Base-by-base conservation (phyloP, 2,113 vertebrate species). In the Lasiurus borealis region DNA sequence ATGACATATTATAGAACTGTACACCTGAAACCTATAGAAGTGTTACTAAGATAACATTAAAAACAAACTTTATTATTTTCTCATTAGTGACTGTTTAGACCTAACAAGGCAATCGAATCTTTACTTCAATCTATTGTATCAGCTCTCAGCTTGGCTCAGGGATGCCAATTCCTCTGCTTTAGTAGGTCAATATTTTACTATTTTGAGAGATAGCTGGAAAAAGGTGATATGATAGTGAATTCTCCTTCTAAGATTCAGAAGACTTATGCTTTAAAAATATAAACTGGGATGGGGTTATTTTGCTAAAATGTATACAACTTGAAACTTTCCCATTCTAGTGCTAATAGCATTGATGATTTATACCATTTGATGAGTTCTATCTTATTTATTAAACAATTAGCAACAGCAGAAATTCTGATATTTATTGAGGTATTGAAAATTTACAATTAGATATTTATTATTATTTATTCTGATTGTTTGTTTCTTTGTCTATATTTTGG, bases 381-480 rank as follows among this genome's bases (percentile, higher is more conserved):
- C 46, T 95, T 94, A 87, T 92, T 97, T 91, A 96, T 86, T 95
- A 44, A 91, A 93, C 44, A 76, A 71, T 72, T 9, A 92, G 66
- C 44, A 93, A 16, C 46, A 40, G 34, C 23, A 3, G 52, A 29
- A 85, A 91, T 44, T 68, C 68, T 92, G 36, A 3, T 95, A 92
- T 96, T 96, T 96, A 96, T 59, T 84, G 36, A 94, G 36, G 80
- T 86, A 69, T 6, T 92, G 52, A 71, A 81, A 90, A 52, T 85
- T 85, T 86, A 84, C 62, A 86, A 52, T 16, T 48, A 46, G 16
- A 5, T 95, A 95, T 97, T 97, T 96, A 94, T 96, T 95, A 16
- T 84, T 96, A 96, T 78, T 97, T 96, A 96, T 95, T 93, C 71
- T 73, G 66, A 75, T 34, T 66, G 31, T 50, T 93, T 66, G 31